These are phyloP conservation scores for Eudasyphora cyanicolor DNA, from an alignment of 2,888 invertebrate genomes.

Conservation along the genomic window DNA sequence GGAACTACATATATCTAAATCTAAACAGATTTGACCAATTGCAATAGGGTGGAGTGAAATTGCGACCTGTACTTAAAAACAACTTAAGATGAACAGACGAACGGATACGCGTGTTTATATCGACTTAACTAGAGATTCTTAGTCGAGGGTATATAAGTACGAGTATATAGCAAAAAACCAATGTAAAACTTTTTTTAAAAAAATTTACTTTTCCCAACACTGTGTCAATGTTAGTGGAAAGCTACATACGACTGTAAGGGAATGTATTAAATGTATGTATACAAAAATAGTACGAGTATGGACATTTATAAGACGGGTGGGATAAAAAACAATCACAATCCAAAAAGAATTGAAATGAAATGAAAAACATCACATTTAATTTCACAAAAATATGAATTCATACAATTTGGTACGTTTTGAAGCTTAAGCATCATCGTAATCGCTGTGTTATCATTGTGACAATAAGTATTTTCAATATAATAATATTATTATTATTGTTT, in stretches of 20 bases:
- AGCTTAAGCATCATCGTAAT: conserved; percentile 26
- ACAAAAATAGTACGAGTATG: too few relatives aligned
- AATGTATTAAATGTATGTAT: too few relatives aligned
- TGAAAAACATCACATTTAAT: conserved; percentile 12
- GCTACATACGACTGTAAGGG: background rate
- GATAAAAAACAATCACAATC: conserved; percentile 20
- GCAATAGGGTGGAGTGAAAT: too few relatives aligned
- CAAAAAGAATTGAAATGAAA: background rate
- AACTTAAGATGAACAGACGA: too few relatives aligned
- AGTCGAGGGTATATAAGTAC: too few relatives aligned
- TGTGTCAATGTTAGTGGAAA: conserved; percentile 9
- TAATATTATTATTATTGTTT: conserved; percentile 19
- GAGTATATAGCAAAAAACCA: too few relatives aligned
- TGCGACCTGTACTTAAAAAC: too few relatives aligned
- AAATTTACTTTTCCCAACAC: background rate
- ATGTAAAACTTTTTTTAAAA: too few relatives aligned
- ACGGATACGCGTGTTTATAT: too few relatives aligned
- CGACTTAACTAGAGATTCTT: too few relatives aligned
- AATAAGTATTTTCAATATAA: conserved; percentile 26
- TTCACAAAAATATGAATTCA: conserved; percentile 27
- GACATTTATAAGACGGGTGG: conserved; percentile 24
- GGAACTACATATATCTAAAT: too few relatives aligned
- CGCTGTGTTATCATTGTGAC: conserved; percentile 16
- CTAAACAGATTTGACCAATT: too few relatives aligned
- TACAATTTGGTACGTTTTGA: conserved; percentile 23